Evolutionary conservation across 2,113 vertebrate species (phyloP).

Genomic region (Laticauda laticaudata): DNA sequence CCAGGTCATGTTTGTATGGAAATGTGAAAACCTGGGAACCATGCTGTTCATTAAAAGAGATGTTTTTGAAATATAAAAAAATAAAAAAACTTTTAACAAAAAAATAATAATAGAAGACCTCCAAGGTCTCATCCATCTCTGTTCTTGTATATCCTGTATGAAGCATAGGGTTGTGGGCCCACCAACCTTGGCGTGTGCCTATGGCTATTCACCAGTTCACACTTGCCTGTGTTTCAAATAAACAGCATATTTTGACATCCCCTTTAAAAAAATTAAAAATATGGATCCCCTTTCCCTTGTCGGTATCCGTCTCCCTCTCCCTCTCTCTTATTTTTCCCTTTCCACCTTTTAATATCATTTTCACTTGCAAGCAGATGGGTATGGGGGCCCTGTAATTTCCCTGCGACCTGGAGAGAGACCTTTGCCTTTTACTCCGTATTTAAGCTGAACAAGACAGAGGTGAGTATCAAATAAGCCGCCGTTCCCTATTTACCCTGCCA

Average conservation of each 20-base stretch:
- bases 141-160: background rate
- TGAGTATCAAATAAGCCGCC: constrained; percentile 71
- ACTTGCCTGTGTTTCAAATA: background rate
- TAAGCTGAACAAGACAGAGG: constrained; percentile 63
- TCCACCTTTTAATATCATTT: constrained; percentile 42
- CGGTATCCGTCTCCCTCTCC: accelerated
- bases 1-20: no score
- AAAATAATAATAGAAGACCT: no score
- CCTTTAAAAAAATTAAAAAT: background rate
- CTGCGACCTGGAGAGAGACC: constrained; percentile 66
- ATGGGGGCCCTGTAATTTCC: constrained; percentile 56
- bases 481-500: constrained; percentile 69
- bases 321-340: constrained; percentile 13
- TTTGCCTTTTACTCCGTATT: constrained; percentile 61
- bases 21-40: no score
- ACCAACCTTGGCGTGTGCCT: background rate
- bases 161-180: background rate
- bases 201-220: background rate
- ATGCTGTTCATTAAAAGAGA: no score
- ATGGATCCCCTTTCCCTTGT: background rate
- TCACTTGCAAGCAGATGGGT: constrained; percentile 5
- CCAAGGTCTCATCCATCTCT: no score
- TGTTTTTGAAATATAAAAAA: no score
- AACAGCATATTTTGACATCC: background rate
- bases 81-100: no score